A percentile compares a stretch with the other conserved stretches of the same genome.
These are phyloP conservation scores for Cheilosia vernalis DNA, from an alignment of 2,888 invertebrate genomes.

Conservation along the genomic window DNA sequence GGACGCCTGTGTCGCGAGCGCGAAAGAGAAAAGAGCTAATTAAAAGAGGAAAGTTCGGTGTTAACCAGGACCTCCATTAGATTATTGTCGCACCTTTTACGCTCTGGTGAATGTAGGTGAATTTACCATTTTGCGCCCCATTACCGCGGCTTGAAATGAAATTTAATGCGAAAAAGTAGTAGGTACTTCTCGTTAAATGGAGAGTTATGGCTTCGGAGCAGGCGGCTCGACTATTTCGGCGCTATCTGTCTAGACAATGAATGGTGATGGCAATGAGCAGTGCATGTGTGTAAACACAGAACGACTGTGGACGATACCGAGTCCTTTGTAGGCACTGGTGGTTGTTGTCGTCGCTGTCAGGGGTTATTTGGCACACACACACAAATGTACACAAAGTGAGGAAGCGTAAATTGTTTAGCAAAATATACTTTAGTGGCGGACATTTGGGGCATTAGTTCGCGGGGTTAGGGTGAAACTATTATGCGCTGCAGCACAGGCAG, in stretches of 20 bases:
- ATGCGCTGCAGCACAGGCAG: slow-evolving; percentile 48
- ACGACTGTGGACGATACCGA: not conserved
- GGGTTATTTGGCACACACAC: not conserved
- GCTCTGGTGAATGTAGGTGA: slow-evolving; percentile 37
- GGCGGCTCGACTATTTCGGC: not conserved
- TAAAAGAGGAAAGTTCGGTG: slow-evolving; percentile 9
- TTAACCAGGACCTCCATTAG: slow-evolving; percentile 46
- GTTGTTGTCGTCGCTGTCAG: not conserved
- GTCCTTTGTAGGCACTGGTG: not conserved
- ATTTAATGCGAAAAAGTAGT: slow-evolving; percentile 58
- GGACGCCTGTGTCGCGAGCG: slow-evolving; percentile 8
- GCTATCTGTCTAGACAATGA: slow-evolving; percentile 48
- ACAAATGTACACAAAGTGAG: not conserved
- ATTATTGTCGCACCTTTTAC: slow-evolving; percentile 46
- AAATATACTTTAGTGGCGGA: slow-evolving; percentile 28
- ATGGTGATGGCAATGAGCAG: slow-evolving; percentile 4
- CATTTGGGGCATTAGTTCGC: slow-evolving; percentile 31
- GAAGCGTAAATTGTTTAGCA: slow-evolving; percentile 25
- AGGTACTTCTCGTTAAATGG: slow-evolving; percentile 43
- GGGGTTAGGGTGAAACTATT: slow-evolving; percentile 24
- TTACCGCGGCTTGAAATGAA: slow-evolving; percentile 49
- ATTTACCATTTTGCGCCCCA: slow-evolving; percentile 56
- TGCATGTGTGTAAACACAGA: not conserved
- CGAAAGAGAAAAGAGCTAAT: slow-evolving; percentile 14
- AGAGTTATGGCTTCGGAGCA: slow-evolving; percentile 11